Percentiles rank a stretch among this genome's conserved stretches.
Evolutionary conservation across 2,113 vertebrate species (phyloP).

Genomic region (Hippocampus barbouri): DNA sequence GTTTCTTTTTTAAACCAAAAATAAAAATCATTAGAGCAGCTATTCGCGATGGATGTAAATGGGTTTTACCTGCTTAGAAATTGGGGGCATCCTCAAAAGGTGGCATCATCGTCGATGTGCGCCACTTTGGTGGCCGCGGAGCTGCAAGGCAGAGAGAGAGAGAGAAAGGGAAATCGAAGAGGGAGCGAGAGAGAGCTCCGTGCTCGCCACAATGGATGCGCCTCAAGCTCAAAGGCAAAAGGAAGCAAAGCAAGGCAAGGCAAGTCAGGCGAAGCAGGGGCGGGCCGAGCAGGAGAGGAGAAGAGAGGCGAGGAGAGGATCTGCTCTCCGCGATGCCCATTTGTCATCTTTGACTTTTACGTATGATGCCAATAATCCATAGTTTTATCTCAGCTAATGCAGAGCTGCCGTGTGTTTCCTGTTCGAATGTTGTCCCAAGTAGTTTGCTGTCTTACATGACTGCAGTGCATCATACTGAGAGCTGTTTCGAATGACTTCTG

Average conservation of each 20-base stretch:
- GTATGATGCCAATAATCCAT: background rate
- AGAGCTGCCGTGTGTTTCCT: background rate
- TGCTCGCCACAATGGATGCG: conserved; percentile 1
- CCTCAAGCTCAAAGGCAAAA: conserved; percentile 1
- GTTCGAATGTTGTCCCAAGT: too few species aligned
- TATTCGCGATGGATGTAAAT: background rate
- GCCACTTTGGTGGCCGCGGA: conserved; percentile 58
- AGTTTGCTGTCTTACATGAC: too few species aligned
- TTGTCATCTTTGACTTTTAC: background rate
- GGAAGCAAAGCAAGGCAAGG: background rate
- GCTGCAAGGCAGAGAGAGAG: conserved; percentile 30
- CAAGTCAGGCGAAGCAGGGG: background rate
- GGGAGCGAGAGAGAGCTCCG: conserved; percentile 23
- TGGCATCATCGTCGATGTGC: conserved; percentile 52
- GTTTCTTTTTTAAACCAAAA: background rate
- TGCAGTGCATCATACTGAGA: background rate
- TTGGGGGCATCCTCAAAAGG: conserved; percentile 41
- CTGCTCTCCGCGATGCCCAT: background rate
- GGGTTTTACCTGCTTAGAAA: conserved; percentile 51
- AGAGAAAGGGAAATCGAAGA: conserved; percentile 19
- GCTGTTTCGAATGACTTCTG: background rate
- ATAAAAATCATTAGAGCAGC: background rate
- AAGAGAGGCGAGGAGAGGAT: background rate
- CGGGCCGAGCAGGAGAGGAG: background rate
- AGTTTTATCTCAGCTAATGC: too few species aligned